Evolutionary conservation across 2,113 vertebrate genomes (phyloP), one percentile per base, ranked within the genome.

Genomic region (Bothrops jararaca): DNA sequence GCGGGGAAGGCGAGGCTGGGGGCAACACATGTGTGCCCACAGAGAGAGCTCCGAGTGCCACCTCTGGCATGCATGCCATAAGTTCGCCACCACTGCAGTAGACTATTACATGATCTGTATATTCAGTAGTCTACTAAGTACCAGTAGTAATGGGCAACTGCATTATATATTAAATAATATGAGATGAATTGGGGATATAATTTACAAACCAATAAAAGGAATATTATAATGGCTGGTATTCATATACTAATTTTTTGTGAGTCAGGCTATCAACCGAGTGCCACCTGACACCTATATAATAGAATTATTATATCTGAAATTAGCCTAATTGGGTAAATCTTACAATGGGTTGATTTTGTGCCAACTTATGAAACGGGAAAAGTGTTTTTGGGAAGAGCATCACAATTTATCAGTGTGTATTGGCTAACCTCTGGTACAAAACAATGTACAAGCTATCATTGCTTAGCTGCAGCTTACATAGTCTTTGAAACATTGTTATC

Each of bases 81-180:
- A 0, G 45, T 45, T 45, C 45, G 4, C 4, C 45, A 45, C 45
- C 45, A 45, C 45, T 45, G 45, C 45, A 45, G 45, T 45, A 45
- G 45, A 58, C 74, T 52, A 50, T 52, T 93, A 42, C 23, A 64
- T 86, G 45, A 93, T 93, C 74, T 90, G 22, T 90, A 80, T 60
- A 86, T 93, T 52, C 56, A 64, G 89, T 90, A 57, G 56, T 89
- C 85, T 9, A 60, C 39, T 80, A 90, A 86, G 23, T 69, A 69
- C 29, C 9, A 50, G 29, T 86, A 42, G n/a, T 92, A 57, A 90
- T 90, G 39, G 92, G n/a, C 80, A 90, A 58, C 92, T 86, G 60
- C 89, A 90, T 86, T 95, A 90, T 90, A 91, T 6, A 95, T 91
- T 95, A 42, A 93, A 92, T 80, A 93, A 86, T 90, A 56, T 86